Percentiles rank a stretch among this genome's conserved stretches.
Evolutionary conservation across 2,113 vertebrate genomes (phyloP).

Genomic region (Otolemur garnettii): DNA sequence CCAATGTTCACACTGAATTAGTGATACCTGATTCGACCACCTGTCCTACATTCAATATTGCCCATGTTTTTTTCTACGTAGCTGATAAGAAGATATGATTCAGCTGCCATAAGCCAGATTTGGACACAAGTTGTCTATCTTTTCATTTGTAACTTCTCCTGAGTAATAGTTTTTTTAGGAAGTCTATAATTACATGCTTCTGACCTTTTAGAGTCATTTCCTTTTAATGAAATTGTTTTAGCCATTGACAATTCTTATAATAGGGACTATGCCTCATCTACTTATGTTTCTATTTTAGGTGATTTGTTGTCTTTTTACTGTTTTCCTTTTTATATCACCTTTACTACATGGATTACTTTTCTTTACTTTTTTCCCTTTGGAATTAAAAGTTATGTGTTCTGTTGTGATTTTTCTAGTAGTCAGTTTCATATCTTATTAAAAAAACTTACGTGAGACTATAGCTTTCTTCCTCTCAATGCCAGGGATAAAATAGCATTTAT

Average conservation of each 20-base stretch:
- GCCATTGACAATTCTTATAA: background rate
- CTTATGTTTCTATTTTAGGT: background rate
- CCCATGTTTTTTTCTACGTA: background rate
- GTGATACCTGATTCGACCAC: background rate
- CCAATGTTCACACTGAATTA: background rate
- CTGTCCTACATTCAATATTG: background rate
- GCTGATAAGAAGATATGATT: background rate
- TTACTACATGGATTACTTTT: background rate
- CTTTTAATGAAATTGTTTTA: slow-evolving; percentile 23
- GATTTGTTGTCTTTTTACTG: background rate
- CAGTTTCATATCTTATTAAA: background rate
- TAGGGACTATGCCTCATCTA: background rate
- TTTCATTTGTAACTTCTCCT: slow-evolving; percentile 40
- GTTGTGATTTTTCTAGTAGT: background rate
- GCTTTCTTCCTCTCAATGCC: background rate
- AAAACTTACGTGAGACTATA: slow-evolving; percentile 3
- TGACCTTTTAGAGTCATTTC: background rate
- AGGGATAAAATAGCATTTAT: slow-evolving; percentile 9
- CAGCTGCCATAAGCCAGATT: background rate
- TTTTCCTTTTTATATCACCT: background rate
- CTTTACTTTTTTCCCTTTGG: background rate
- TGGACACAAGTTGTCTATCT: background rate
- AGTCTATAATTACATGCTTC: background rate
- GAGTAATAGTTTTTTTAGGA: background rate
- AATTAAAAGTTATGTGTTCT: background rate